phyloP scores from a whole-genome alignment of 92 coral and sea anemone species.

The Pocillopora grandis region DNA sequence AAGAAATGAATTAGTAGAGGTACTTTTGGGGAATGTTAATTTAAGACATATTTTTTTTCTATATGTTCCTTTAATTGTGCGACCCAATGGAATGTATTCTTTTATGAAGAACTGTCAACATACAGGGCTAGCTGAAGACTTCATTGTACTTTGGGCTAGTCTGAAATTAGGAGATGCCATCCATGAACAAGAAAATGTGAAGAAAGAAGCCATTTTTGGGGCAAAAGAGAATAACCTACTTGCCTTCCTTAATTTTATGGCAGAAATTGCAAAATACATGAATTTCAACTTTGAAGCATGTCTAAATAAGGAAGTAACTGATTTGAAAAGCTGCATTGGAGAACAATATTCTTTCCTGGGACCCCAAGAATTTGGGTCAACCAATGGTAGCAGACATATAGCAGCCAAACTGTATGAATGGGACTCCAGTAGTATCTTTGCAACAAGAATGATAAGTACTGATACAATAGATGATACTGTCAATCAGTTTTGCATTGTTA shows the following conservation, averaged over 20 bases:
- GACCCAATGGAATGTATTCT: slow-evolving; percentile 41
- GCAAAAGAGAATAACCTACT: slow-evolving; percentile 6
- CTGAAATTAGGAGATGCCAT: slow-evolving; percentile 32
- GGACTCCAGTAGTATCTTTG: background rate
- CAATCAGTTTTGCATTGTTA: slow-evolving; percentile 23
- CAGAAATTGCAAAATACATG: slow-evolving; percentile 19
- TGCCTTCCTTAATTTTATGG: slow-evolving; percentile 6
- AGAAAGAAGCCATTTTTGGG: slow-evolving; percentile 9
- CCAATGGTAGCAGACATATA: background rate
- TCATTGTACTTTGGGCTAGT: slow-evolving; percentile 20
- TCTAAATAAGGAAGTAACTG: background rate
- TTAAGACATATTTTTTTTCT: slow-evolving; percentile 21
- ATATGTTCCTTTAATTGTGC: slow-evolving; percentile 24
- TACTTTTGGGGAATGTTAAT: slow-evolving; percentile 14
- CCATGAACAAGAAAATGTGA: slow-evolving; percentile 29
- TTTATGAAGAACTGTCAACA: slow-evolving; percentile 17
- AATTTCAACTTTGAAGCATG: background rate
- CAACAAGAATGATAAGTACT: background rate
- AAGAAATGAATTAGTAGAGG: background rate
- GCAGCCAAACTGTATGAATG: background rate
- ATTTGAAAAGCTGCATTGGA: background rate
- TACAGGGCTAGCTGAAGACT: background rate
- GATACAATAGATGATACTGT: background rate
- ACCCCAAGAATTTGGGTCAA: background rate
- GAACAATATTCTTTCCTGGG: background rate